Conservation (phyloP, 2,113 vertebrate species). For the Hemicordylus capensis region DNA sequence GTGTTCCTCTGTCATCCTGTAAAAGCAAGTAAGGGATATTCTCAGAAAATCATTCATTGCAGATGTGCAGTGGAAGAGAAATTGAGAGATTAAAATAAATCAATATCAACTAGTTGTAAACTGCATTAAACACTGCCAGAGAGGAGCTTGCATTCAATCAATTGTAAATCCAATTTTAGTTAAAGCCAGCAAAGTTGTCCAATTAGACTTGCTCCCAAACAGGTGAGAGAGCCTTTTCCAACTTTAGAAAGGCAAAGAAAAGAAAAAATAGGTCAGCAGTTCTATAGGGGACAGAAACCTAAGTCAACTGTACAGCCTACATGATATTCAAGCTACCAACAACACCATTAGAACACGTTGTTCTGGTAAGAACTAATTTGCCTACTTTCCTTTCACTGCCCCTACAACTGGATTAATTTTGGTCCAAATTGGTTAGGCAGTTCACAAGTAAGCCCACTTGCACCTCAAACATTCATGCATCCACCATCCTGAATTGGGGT, state of each 20-base stretch:
- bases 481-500: no score
- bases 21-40: background rate
- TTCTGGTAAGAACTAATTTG: no score
- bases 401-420: no score
- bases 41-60: background rate
- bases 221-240: background rate
- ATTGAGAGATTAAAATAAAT: background rate
- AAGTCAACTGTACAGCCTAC: background rate
- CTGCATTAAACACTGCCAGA: background rate
- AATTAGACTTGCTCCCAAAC: background rate
- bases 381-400: no score
- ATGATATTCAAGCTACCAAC: background rate
- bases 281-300: background rate
- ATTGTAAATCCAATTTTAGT: constrained; percentile 8
- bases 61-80: background rate
- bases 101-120: background rate
- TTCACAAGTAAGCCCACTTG: no score
- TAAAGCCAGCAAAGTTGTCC: background rate
- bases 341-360: background rate
- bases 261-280: background rate
- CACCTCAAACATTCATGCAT: no score
- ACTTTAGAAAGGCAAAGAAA: background rate
- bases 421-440: no score
- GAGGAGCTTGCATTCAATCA: background rate
- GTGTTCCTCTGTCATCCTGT: background rate